Percentiles rank a stretch among this genome's conserved stretches.
Evolutionary conservation across 2,888 invertebrate genomes (phyloP).

Genomic region (Andrena bicolor): DNA sequence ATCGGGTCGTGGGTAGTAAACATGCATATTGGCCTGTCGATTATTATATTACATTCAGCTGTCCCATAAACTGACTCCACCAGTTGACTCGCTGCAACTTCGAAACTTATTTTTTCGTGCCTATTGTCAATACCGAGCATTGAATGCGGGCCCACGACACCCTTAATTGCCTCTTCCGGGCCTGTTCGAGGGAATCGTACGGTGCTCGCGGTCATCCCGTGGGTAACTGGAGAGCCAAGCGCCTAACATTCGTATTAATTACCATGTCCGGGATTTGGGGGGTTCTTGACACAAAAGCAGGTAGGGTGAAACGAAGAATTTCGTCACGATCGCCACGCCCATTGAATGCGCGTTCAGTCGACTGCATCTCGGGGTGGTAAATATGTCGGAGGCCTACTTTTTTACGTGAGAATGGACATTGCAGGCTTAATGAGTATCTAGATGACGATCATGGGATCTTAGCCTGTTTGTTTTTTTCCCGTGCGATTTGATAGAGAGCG

Average conservation of each 20-base stretch:
- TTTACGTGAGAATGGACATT: not conserved
- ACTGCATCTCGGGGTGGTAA: not conserved
- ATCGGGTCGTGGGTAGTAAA: not conserved
- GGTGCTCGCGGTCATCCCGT: not conserved
- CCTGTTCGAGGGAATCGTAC: not conserved
- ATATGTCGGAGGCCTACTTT: not conserved
- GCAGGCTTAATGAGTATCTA: too few relatives aligned
- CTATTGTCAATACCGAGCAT: not conserved
- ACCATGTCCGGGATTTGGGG: not conserved
- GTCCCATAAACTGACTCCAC: not conserved
- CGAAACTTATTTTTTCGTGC: not conserved
- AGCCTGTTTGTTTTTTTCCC: not conserved
- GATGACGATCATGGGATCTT: not conserved
- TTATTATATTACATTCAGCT: not conserved
- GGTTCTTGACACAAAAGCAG: not conserved
- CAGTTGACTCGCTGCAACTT: not conserved
- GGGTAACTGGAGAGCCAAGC: not conserved
- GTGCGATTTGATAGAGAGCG: not conserved
- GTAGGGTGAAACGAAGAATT: conserved; percentile 12
- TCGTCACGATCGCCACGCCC: conserved; percentile 27
- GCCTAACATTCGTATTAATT: conserved; percentile 16
- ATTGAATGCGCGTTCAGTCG: conserved; percentile 10
- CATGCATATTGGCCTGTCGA: not conserved
- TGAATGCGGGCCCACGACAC: conserved; percentile 3
- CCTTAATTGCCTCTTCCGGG: conserved; percentile 3